Percentiles rank a stretch among this genome's conserved stretches.
Evolutionary conservation across 1,140 invertebrate genomes (phyloP).

Genomic region (Heliconius hewitsoni): DNA sequence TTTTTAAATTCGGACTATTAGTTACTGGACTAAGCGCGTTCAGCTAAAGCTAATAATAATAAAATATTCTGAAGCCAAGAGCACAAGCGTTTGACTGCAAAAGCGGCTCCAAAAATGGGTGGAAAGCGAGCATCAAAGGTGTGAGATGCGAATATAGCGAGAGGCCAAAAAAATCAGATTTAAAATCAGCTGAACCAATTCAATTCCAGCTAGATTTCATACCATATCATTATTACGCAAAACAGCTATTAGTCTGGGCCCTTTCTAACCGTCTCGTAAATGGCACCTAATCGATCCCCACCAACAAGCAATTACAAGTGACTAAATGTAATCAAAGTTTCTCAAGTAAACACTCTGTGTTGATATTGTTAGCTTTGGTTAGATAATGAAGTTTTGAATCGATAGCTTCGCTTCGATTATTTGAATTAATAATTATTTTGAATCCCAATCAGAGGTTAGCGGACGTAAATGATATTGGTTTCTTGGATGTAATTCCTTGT

Average conservation of each 20-base stretch:
- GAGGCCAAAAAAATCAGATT: not conserved
- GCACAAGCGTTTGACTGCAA: too few species aligned
- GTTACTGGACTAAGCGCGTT: too few species aligned
- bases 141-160: too few species aligned
- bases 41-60: too few species aligned
- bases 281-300: constrained; percentile 18
- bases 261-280: constrained; percentile 22
- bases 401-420: not conserved
- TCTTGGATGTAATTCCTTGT: not conserved
- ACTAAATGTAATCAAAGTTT: constrained; percentile 24
- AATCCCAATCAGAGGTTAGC: not conserved
- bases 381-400: constrained; percentile 14
- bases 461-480: not conserved
- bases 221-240: not conserved
- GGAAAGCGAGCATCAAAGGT: too few species aligned
- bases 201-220: not conserved
- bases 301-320: constrained; percentile 26
- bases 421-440: constrained; percentile 13
- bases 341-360: constrained; percentile 17
- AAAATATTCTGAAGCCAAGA: too few species aligned
- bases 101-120: too few species aligned
- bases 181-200: not conserved
- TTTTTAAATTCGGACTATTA: too few species aligned
- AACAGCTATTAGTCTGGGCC: constrained; percentile 8
- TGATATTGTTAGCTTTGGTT: constrained; percentile 20